Conservation (phyloP, 2,888 invertebrate species). For the Pedicia rivosa region DNA sequence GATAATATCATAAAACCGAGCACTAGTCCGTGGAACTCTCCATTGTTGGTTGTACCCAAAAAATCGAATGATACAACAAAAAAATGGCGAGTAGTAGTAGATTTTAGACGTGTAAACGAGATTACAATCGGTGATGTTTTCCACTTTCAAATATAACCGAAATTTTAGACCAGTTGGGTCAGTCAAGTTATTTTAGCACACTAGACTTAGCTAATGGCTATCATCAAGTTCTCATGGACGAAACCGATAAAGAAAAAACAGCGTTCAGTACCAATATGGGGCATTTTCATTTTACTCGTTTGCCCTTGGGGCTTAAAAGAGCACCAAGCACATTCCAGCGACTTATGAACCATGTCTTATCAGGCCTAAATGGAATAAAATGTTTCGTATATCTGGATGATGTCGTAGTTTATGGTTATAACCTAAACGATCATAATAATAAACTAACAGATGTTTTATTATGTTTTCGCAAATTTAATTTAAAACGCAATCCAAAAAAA, state of each 20-base stretch:
- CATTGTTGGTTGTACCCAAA: constrained; percentile 10
- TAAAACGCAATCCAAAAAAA: constrained; percentile 15
- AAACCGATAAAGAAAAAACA: neutral
- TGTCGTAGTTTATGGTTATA: constrained; percentile 9
- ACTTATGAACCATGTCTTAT: neutral
- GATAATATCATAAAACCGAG: neutral
- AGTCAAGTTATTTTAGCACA: constrained; percentile 10
- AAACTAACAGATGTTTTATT: constrained; percentile 13
- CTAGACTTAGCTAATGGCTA: constrained; percentile 9
- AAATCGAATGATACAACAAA: neutral
- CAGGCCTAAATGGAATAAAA: neutral
- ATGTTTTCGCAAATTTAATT: constrained; percentile 11
- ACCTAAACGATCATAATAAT: constrained; percentile 15
- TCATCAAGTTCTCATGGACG: neutral
- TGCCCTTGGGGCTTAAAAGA: neutral
- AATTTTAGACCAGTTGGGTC: constrained; percentile 10
- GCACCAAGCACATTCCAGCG: neutral
- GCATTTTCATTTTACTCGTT: neutral
- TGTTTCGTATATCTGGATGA: constrained; percentile 1
- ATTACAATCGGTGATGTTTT: neutral
- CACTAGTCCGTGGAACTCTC: neutral
- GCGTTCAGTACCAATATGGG: neutral
- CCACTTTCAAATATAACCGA: constrained; percentile 8
- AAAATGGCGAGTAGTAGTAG: neutral
- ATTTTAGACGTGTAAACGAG: neutral